Percentiles rank a stretch among this genome's conserved stretches.
These are phyloP conservation scores for Sarcophaga bullata DNA, from an alignment of 1,140 invertebrate species.

Conservation along the genomic window DNA sequence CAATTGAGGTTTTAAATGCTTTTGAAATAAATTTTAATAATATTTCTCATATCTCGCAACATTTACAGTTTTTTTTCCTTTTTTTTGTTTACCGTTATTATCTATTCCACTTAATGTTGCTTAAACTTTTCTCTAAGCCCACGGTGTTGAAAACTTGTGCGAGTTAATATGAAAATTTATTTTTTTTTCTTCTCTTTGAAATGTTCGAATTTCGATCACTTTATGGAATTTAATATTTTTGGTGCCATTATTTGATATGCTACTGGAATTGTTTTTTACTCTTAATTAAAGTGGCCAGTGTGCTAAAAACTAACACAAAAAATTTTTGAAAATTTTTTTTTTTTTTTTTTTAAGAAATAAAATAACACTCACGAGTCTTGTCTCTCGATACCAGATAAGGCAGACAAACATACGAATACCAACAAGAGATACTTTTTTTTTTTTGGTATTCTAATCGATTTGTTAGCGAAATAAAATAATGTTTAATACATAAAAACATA, in stretches of 20 bases:
- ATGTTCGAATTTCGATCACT: neutral
- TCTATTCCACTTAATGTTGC: no score
- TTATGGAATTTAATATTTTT: conserved; percentile 8
- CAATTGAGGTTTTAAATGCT: no score
- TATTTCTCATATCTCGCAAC: no score
- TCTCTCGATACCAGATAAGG: neutral
- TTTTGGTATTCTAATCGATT: no score
- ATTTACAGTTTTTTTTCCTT: no score
- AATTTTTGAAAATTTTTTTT: no score
- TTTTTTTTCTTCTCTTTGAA: neutral
- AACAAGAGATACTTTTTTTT: no score
- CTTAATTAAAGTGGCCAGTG: neutral
- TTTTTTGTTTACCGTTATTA: no score
- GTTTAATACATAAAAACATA: no score
- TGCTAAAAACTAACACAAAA: neutral
- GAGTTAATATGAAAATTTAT: neutral
- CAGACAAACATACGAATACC: neutral
- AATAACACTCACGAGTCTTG: neutral
- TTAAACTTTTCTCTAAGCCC: neutral
- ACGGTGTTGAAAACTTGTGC: neutral
- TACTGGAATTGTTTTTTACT: neutral
- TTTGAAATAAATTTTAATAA: no score
- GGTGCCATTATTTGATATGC: neutral
- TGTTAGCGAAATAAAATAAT: no score
- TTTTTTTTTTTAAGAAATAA: neutral